Base-by-base conservation (phyloP, 2,797 vertebrate species). In the Etheostoma perlongum region DNA sequence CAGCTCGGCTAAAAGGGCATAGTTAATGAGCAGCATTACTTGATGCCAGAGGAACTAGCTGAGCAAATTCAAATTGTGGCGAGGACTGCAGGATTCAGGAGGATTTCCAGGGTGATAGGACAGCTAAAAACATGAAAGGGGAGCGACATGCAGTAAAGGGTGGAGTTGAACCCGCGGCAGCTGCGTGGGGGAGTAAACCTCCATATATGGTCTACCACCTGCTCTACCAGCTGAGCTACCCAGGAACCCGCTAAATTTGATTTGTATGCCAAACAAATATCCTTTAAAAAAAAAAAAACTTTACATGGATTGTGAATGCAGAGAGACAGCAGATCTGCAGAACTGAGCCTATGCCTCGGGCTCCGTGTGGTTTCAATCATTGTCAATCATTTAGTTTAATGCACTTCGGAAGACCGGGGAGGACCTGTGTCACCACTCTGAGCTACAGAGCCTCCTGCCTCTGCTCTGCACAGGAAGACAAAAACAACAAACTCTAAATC, bases 351-450 rank as follows among this genome's bases (percentile, higher is more conserved):
- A 67, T 53, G 83, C 90, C 85, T 81, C 70, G 5, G 85, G 89
- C 86, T 79, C 72, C 47, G n/a, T 76, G 85, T 70, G 84, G 77
- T 87, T 89, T 84, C 88, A 91, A 80, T 92, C 90, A 88, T 83
- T 90, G 90, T 91, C 92, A 92, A 85, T 92, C 91, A 90, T 85
- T 85, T 78, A 67, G 83, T 88, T 88, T 91, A 91, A 93, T 90
- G 83, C 84, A 85, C 86, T 91, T 75, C 53, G 67, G 80, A 89
- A 82, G 81, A 75, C 58, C 9, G n/a, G 74, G 60, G 76, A 81
- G 78, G 76, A 84, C 78, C 59, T 3, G 33, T 72, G 88, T 85
- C 85, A 69, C 78, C 2, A 59, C 84, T 82, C 40, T 4, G 67
- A 81, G 86, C 83, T 19, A 53, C 73, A 49, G 63, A 64, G 69